Evolutionary conservation across 35 echinoderm and acorn worm species (phyloP).

Genomic region (Acanthaster planci): DNA sequence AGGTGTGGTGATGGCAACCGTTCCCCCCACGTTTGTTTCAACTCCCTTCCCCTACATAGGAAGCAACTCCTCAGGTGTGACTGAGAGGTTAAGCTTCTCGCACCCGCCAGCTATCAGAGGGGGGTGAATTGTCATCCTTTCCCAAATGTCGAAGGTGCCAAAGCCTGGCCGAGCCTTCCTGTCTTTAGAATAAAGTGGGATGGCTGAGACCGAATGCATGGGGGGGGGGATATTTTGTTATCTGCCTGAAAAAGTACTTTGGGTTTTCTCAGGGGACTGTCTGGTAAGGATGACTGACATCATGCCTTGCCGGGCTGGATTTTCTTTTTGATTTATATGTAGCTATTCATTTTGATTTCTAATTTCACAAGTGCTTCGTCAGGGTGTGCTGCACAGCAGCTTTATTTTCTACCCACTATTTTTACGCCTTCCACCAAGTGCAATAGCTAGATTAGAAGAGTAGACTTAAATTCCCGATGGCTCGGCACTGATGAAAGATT

Average conservation of each 20-base stretch:
- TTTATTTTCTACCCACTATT: no score
- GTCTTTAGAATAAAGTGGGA: not conserved
- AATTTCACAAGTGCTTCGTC: no score
- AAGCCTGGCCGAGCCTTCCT: not conserved
- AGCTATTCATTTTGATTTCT: no score
- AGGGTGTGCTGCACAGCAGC: no score
- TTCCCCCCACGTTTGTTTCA: not conserved
- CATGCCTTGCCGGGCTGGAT: not conserved
- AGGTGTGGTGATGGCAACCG: not conserved
- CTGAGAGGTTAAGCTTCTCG: not conserved
- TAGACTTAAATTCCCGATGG: no score
- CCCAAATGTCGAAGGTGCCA: slow-evolving; percentile 24
- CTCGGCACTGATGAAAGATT: no score
- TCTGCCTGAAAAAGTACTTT: not conserved
- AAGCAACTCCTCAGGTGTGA: slow-evolving; percentile 11
- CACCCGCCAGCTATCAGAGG: not conserved
- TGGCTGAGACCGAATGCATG: not conserved
- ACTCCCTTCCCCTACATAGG: not conserved
- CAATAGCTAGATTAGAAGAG: no score
- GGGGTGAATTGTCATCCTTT: not conserved
- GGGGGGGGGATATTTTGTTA: not conserved
- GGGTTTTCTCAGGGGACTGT: not conserved
- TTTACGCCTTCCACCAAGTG: no score
- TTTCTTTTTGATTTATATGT: no score
- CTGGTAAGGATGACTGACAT: slow-evolving; percentile 6